phyloP scores from a whole-genome alignment of 1,140 invertebrate genomes.

The Sipha flava region DNA sequence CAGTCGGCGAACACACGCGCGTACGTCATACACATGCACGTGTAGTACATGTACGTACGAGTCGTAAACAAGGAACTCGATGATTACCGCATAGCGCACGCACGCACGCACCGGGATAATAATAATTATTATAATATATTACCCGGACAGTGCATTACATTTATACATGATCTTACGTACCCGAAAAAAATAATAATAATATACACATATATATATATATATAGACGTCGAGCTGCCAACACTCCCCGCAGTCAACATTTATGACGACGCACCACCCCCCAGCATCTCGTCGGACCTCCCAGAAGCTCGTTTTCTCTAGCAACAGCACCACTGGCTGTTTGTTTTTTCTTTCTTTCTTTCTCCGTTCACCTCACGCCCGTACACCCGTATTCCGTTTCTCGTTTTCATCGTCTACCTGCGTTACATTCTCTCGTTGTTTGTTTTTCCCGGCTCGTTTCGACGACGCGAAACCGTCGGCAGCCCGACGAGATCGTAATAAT shows the following conservation, averaged over 20 bases:
- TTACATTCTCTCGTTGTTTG: neutral
- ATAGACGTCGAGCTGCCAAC: neutral
- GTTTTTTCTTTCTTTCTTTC: neutral
- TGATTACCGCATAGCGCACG: too few species aligned
- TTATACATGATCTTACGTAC: too few species aligned
- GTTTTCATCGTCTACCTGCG: neutral
- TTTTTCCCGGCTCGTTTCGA: conserved; percentile 25
- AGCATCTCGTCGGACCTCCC: conserved; percentile 13
- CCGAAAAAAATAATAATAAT: neutral
- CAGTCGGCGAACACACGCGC: neutral
- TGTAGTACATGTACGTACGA: neutral
- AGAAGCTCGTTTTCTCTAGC: conserved; percentile 27
- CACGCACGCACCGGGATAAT: neutral
- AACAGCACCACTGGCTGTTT: neutral
- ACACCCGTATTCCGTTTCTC: neutral
- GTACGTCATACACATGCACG: neutral
- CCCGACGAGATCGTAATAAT: conserved; percentile 11
- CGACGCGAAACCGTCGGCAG: conserved; percentile 6
- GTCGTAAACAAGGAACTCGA: conserved; percentile 9
- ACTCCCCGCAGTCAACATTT: conserved; percentile 30
- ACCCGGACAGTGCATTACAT: neutral
- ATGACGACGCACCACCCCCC: neutral
- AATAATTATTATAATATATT: conserved; percentile 29
- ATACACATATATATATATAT: neutral
- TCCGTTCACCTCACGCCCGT: neutral